Evolutionary conservation across 1,140 invertebrate genomes (phyloP).

Genomic region (Metaphire vulgaris): DNA sequence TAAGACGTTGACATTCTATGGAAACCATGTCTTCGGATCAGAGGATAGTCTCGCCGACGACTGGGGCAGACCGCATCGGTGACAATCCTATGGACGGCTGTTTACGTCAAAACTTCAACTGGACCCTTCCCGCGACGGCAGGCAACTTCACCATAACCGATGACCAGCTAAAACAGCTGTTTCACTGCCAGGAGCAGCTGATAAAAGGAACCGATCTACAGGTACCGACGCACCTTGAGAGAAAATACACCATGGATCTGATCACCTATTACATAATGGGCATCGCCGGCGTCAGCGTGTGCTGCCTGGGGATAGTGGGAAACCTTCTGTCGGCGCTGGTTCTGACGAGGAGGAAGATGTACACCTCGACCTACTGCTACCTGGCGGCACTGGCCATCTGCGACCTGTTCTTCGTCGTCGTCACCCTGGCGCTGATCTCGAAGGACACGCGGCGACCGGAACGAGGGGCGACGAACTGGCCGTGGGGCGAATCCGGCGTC

Average conservation of each 20-base stretch:
- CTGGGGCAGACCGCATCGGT: no score
- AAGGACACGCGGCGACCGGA: slow-evolving; percentile 39
- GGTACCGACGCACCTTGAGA: background rate
- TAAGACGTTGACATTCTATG: no score
- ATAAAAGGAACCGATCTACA: background rate
- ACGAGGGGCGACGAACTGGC: slow-evolving; percentile 28
- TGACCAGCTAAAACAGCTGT: background rate
- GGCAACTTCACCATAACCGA: background rate
- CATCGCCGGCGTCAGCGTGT: slow-evolving; percentile 42
- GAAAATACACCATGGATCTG: slow-evolving; percentile 6
- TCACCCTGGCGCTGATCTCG: slow-evolving; percentile 39
- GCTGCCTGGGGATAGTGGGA: slow-evolving; percentile 45
- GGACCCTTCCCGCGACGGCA: background rate
- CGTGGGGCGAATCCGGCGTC: slow-evolving; percentile 30
- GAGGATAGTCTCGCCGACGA: no score
- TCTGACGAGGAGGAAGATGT: slow-evolving; percentile 43
- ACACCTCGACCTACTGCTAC: slow-evolving; percentile 49
- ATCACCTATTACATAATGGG: slow-evolving; percentile 48
- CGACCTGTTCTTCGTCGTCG: slow-evolving; percentile 44
- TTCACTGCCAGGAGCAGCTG: background rate
- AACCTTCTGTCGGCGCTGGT: slow-evolving; percentile 49
- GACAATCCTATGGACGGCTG: no score
- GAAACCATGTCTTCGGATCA: no score
- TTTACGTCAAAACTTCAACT: background rate
- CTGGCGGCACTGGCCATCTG: slow-evolving; percentile 46